phyloP scores from a whole-genome alignment of 1,140 invertebrate genomes.

The Scaptomyza montana region DNA sequence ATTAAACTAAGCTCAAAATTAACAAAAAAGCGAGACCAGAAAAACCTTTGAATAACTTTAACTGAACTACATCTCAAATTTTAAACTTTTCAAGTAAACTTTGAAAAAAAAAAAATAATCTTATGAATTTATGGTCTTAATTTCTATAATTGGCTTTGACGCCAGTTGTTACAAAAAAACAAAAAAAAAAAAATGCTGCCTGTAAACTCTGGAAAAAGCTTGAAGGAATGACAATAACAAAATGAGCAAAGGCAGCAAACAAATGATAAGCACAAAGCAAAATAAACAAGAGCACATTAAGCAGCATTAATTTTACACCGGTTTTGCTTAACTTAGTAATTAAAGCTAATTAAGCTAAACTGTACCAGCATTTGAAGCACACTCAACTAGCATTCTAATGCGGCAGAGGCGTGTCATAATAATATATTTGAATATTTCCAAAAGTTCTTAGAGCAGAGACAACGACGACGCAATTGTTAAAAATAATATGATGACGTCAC shows the following conservation, averaged over 20 bases:
- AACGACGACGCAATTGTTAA: constrained; percentile 53
- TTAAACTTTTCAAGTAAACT: no score
- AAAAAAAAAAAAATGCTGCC: neutral
- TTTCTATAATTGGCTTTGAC: constrained; percentile 25
- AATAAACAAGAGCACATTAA: constrained; percentile 36
- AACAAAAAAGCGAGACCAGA: no score
- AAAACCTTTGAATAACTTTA: no score
- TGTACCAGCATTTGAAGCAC: constrained; percentile 36
- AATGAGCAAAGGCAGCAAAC: constrained; percentile 21
- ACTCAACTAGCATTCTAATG: constrained; percentile 54
- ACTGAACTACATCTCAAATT: no score
- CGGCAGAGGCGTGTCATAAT: constrained; percentile 23
- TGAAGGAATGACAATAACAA: constrained; percentile 6
- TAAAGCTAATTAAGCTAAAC: constrained; percentile 67
- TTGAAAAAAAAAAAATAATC: neutral
- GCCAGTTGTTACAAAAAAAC: neutral
- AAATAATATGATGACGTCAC: constrained; percentile 75
- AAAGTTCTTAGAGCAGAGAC: constrained; percentile 9
- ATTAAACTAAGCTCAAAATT: no score
- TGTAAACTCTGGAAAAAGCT: constrained; percentile 9
- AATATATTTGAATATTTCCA: constrained; percentile 19
- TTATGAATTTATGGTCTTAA: constrained; percentile 36
- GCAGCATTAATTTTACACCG: constrained; percentile 58
- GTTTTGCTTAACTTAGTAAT: constrained; percentile 64
- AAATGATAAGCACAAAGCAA: constrained; percentile 53